Evolutionary conservation across 2,113 vertebrate genomes (phyloP).

Genomic region (Sterrhoptilus dennistouni): DNA sequence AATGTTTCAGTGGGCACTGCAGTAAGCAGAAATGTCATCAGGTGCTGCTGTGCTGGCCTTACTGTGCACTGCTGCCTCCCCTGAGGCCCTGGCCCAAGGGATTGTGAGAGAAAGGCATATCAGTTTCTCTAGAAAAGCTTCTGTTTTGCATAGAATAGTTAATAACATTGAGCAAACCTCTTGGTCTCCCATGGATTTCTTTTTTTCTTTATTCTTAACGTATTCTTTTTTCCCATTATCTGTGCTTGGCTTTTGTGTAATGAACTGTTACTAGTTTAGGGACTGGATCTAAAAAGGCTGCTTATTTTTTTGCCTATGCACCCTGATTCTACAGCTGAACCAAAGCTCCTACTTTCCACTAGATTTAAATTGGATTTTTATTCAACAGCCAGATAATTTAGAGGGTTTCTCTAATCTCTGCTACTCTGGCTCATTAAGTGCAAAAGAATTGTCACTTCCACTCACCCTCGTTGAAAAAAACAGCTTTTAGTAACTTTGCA

Average conservation of each 20-base stretch:
- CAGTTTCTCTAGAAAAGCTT: background rate
- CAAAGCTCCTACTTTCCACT: slow-evolving; percentile 22
- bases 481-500: slow-evolving; percentile 47
- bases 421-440: slow-evolving; percentile 50
- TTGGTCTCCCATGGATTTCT: slow-evolving; percentile 3
- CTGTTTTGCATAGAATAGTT: slow-evolving; percentile 16
- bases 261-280: slow-evolving; percentile 34
- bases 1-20: background rate
- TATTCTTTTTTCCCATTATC: slow-evolving; percentile 38
- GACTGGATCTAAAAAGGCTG: slow-evolving; percentile 11
- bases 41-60: background rate
- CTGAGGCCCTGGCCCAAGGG: background rate
- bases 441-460: slow-evolving; percentile 53
- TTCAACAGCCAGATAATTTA: slow-evolving; percentile 56
- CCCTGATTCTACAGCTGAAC: slow-evolving; percentile 20
- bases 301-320: slow-evolving; percentile 39
- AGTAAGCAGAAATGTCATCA: background rate
- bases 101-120: background rate
- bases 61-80: background rate
- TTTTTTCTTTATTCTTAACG: slow-evolving; percentile 3
- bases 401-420: slow-evolving; percentile 47
- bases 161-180: slow-evolving; percentile 4
- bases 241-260: slow-evolving; percentile 40
- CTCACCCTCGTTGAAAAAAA: background rate
- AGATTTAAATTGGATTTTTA: slow-evolving; percentile 63